These are phyloP conservation scores for Hippasteria phrygiana DNA, from an alignment of 53 echinoderm and acorn worm genomes.

Conservation along the genomic window DNA sequence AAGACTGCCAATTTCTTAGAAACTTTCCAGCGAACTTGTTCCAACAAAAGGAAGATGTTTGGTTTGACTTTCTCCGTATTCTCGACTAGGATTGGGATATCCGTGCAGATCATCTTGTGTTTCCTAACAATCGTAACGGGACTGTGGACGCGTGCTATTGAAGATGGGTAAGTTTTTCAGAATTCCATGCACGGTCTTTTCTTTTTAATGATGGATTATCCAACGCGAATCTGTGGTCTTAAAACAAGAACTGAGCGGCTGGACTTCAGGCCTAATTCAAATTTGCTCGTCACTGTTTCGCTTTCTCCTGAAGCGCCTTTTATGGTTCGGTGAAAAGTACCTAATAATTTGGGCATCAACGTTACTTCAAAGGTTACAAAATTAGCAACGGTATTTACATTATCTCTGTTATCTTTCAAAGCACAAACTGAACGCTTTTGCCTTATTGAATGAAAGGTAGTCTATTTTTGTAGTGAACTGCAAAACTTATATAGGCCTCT, in stretches of 20 bases:
- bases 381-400: too few species aligned
- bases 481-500: neutral
- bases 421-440: neutral
- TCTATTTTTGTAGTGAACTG: neutral
- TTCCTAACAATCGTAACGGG: conserved; percentile 5
- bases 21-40: neutral
- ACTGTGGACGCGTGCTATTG: neutral
- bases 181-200: neutral
- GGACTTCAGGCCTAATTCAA: too few species aligned
- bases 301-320: too few species aligned
- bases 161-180: conserved; percentile 3
- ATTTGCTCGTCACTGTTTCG: too few species aligned
- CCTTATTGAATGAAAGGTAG: neutral
- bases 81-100: neutral
- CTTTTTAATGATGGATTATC: too few species aligned
- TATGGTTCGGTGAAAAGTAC: too few species aligned
- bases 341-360: too few species aligned
- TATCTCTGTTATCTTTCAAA: too few species aligned
- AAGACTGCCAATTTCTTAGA: neutral
- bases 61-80: neutral
- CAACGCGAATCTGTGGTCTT: too few species aligned
- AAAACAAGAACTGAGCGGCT: too few species aligned
- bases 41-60: neutral
- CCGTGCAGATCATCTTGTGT: neutral
- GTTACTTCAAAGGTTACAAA: too few species aligned